Evolutionary conservation across 2,888 invertebrate species (phyloP).

Genomic region (Autographa gamma): DNA sequence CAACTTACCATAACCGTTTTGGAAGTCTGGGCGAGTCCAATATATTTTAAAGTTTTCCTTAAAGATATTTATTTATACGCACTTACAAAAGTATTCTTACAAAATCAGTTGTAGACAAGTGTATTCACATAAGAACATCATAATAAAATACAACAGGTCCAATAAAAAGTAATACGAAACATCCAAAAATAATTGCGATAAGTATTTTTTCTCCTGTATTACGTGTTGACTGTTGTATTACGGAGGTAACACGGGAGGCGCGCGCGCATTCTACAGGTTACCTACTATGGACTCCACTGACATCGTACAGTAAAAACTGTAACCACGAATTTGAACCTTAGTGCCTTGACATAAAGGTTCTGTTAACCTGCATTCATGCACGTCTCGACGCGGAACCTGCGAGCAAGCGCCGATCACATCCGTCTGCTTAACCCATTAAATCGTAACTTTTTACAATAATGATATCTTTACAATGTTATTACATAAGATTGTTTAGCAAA

Average conservation of each 20-base stretch:
- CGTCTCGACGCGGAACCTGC: conserved; percentile 70
- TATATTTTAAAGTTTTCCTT: neutral
- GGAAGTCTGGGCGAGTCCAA: neutral
- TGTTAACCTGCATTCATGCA: neutral
- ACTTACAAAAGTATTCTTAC: conserved; percentile 22
- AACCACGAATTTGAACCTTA: neutral
- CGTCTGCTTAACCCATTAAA: conserved; percentile 76
- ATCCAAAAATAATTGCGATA: conserved; percentile 59
- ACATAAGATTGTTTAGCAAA: conserved; percentile 31
- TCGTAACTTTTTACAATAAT: conserved; percentile 60
- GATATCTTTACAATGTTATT: conserved; percentile 42
- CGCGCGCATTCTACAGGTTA: conserved; percentile 79
- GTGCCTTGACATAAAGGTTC: neutral
- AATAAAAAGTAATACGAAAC: conserved; percentile 58
- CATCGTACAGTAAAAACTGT: neutral
- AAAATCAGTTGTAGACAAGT: conserved; percentile 30
- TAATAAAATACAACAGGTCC: conserved; percentile 53
- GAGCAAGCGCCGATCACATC: conserved; percentile 63
- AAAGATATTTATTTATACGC: neutral
- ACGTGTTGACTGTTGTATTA: conserved; percentile 43
- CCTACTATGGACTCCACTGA: conserved; percentile 70
- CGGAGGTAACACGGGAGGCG: conserved; percentile 61
- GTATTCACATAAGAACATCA: conserved; percentile 37
- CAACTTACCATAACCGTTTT: neutral
- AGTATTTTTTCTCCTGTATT: conserved; percentile 42